Conservation (phyloP, 2,888 invertebrate genomes). For the Eupithecia vulgata region DNA sequence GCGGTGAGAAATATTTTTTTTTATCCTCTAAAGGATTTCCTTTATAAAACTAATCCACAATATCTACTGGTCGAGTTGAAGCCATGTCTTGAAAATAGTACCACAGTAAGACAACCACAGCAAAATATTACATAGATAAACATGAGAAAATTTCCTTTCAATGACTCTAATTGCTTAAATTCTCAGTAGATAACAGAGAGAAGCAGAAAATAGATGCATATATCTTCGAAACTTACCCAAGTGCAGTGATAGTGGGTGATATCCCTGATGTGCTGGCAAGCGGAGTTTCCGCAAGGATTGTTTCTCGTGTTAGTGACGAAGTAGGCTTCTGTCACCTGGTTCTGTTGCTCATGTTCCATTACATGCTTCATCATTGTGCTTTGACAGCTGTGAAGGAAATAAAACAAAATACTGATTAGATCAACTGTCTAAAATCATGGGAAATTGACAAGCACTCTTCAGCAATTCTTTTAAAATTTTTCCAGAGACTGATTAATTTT, state of each 20-base stretch:
- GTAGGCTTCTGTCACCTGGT: slow-evolving; percentile 91
- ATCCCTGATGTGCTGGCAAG: slow-evolving; percentile 89
- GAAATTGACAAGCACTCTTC: not conserved
- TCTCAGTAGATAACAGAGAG: no score
- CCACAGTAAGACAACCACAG: no score
- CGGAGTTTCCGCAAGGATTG: slow-evolving; percentile 86
- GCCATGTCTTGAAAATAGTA: no score
- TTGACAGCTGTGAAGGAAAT: slow-evolving; percentile 74
- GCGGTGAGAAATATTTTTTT: not conserved
- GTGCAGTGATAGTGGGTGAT: slow-evolving; percentile 95
- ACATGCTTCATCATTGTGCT: slow-evolving; percentile 93
- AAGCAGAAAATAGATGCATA: no score
- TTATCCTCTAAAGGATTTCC: not conserved
- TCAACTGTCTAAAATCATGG: not conserved
- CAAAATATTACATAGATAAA: no score
- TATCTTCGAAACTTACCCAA: slow-evolving; percentile 86
- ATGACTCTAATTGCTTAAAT: no score
- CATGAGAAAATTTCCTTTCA: no score
- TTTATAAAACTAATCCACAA: not conserved
- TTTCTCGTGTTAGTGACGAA: slow-evolving; percentile 87
- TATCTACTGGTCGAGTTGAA: not conserved
- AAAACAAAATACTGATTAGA: not conserved
- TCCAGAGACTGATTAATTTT: no score
- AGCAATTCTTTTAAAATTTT: no score
- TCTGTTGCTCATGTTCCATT: slow-evolving; percentile 94